Base-by-base conservation (phyloP, 2,888 invertebrate species). In the Brachycybe producta region DNA sequence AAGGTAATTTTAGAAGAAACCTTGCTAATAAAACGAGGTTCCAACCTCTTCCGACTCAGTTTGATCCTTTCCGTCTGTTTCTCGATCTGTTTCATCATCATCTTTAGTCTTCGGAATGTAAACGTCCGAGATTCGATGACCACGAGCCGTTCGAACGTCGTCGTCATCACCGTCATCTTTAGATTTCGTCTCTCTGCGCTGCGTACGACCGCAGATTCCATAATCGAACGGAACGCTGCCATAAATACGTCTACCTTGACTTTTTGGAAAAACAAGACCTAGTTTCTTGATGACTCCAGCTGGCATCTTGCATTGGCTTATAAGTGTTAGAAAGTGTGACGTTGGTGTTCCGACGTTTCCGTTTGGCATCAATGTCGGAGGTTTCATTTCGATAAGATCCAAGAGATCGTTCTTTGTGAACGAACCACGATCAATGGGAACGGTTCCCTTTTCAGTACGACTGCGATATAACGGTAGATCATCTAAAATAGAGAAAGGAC, bases 271-370 rank as follows among this genome's bases (percentile, higher is more conserved):
- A 23, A 62, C 58, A 23, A 73, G 57, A 15, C 68, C 68, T 1
- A 73, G 58, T 54, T 69, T 71, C 21, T 61, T 61, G 11, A 74
- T 72, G 3, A 73, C 54, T 15, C 59, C 60, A 5, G 69, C 63
- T 11, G 72, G 72, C 26, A 73, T 59, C 49, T 64, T 56, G 57
- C 73, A 74, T 24, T 64, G 59, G 32, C 62, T 60, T 3, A 75
- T 74, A 32, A 66, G 60, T 7, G 64, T 59, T 44, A 73, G 55
- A 57, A 75, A 74, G 52, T 65, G 59, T 27, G 56, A 57, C 7
- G 71, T 72, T 2, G 71, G 68, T 2, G 75, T 75, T 4, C 75
- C 75, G 34, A 75, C 72, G 61, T 75, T 75, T 24, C 75, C 75
- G 52, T 70, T 59, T 3, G 71, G 71, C 70, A 73, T 70, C 2